Base-by-base conservation (phyloP, 2,888 invertebrate genomes). In the Busseola fusca region DNA sequence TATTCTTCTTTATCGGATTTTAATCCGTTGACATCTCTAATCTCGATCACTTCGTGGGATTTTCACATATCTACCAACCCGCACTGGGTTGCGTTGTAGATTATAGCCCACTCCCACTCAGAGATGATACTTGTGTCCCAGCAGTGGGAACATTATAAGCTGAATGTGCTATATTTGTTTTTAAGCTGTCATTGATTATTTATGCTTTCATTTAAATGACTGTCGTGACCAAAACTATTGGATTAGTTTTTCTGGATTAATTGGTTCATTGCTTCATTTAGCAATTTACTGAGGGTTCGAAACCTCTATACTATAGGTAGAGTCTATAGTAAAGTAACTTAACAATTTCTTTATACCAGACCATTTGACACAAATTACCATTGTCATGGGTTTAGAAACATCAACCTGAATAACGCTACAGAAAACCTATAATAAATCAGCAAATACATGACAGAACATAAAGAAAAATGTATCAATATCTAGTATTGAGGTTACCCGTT, bases 401-500 rank as follows among this genome's bases (percentile, higher is more conserved):
- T 27, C 10, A 73, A 45, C 16, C 40, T 16, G 42, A 74, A 74
- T 30, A 65, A 57, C 42, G 50, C 16, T 25, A 68, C 9, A 30
- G 16, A 73, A 73, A 50, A 45, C 9, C 6, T 12, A 18, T 18
- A 62, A 25, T 1, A 14, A 37, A 59, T 30, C 14, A 14, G 18
- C 34, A 59, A 64, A 42, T 75, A 67, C 42, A 18, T 30, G 25
- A 37, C 18, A 48, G 1, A 40, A 67, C 3, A 27, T 50, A 56
- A 25, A 54, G 30, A 64, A 69, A 40, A 80, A 68, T n/a, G 30
- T 60, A 56, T 56, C 52, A 45, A 60, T 73, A 60, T 60, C 10
- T 4, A 54, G 21, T 54, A 74, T 62, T 66, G 42, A 73, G 78
- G 75, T 76, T 58, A 69, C 50, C 56, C 45, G 45, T 48, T 69